These are phyloP conservation scores for Corapipo altera DNA, from an alignment of 2,113 vertebrate genomes.

Conservation along the genomic window DNA sequence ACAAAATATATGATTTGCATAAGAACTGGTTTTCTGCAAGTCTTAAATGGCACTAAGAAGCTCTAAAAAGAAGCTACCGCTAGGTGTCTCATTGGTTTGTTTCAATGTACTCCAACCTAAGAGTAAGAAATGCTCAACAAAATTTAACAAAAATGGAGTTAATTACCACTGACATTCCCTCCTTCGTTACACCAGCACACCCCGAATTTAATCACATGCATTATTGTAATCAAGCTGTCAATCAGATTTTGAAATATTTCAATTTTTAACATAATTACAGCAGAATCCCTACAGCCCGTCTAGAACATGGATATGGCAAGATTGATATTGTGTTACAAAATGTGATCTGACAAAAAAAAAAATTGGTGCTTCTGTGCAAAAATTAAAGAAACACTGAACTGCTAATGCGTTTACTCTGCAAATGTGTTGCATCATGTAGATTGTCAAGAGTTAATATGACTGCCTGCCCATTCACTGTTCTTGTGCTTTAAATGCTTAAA, in stretches of 20 bases:
- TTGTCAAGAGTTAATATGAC: slow-evolving; percentile 9
- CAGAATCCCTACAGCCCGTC: slow-evolving; percentile 65
- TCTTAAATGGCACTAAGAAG: not conserved
- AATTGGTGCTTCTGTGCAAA: slow-evolving; percentile 10
- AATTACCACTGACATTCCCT: slow-evolving; percentile 71
- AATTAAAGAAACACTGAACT: slow-evolving; percentile 30
- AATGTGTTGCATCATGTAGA: not conserved
- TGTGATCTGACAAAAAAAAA: slow-evolving; percentile 64
- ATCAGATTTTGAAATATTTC: slow-evolving; percentile 75
- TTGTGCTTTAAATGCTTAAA: not conserved
- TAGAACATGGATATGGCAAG: slow-evolving; percentile 68
- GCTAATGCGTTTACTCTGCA: slow-evolving; percentile 4
- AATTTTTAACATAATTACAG: slow-evolving; percentile 76
- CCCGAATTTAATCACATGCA: slow-evolving; percentile 71
- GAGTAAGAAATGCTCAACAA: slow-evolving; percentile 27
- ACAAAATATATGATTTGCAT: not conserved
- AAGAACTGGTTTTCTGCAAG: not conserved
- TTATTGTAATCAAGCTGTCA: slow-evolving; percentile 79
- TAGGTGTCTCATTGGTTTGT: slow-evolving; percentile 59
- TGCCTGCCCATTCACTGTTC: not conserved
- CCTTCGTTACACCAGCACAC: slow-evolving; percentile 57
- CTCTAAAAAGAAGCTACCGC: not conserved
- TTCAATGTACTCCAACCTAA: not conserved
- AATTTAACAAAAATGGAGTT: slow-evolving; percentile 70
- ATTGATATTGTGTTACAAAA: slow-evolving; percentile 70